These are phyloP conservation scores for Danio choprae DNA, from an alignment of 2,797 vertebrate species.

Conservation along the genomic window DNA sequence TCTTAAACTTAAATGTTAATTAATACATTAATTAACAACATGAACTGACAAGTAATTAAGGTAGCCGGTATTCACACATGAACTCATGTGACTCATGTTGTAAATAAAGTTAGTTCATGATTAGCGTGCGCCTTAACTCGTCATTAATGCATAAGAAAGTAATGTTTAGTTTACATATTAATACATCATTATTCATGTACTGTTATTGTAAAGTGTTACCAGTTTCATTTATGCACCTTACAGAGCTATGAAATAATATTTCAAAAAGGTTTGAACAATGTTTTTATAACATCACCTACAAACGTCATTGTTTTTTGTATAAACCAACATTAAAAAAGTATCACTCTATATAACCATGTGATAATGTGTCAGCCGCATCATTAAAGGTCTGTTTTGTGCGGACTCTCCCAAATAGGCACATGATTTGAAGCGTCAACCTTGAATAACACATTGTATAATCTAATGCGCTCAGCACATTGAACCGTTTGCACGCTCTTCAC, in stretches of 20 bases:
- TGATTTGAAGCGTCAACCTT: slow-evolving; percentile 1
- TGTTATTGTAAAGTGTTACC: no score
- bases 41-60: no score
- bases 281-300: background rate
- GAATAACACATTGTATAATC: slow-evolving; percentile 40
- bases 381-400: background rate
- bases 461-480: slow-evolving; percentile 28
- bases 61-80: no score
- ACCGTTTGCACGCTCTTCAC: slow-evolving; percentile 32
- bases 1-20: no score
- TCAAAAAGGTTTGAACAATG: background rate
- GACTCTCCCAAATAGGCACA: background rate
- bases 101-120: no score
- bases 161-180: no score
- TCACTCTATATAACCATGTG: background rate
- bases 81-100: no score
- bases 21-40: no score
- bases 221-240: no score
- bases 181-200: no score
- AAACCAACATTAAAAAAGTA: background rate
- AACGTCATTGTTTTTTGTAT: background rate
- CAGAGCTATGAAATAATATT: background rate
- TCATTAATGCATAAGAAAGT: no score
- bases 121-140: no score
- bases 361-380: background rate